Base-by-base conservation (phyloP, 2,113 vertebrate species). In the Physeter macrocephalus region DNA sequence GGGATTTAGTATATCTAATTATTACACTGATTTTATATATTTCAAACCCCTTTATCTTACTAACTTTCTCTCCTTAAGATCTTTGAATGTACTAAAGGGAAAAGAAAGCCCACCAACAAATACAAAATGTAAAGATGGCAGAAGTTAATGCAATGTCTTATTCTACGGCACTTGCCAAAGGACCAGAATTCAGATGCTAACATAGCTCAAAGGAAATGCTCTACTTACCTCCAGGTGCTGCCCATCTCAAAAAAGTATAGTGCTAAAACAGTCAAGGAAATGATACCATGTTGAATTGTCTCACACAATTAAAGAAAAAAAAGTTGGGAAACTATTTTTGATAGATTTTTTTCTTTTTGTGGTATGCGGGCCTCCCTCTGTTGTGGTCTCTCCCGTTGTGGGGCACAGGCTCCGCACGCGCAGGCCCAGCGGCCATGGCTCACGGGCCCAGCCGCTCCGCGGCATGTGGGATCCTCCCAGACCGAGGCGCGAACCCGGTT, bases 11-110 rank as follows among this genome's bases (percentile, higher is more conserved):
- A 75, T 46, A 69, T 86, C 49, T 87, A 94, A 96, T 90, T 54
- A 96, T 91, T 95, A 84, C 71, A 90, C 39, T 66, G n/a, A 93
- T 96, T 77, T 96, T 83, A 83, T 34, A 77, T 52, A 83, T 91
- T 96, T 91, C 69, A 95, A 49, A 31, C 5, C 3, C 67, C 6
- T 83, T 88, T 93, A 88, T 77, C 61, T 62, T 95, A 54, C 12
- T 82, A 31, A 14, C 34, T 93, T 95, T 66, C 36, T 69, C 52
- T 93, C 52, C 31, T 62, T 64, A 88, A 71, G 31, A 96, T 88
- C 34, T 82, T 71, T 90, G 61, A 46, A 71, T 67, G 61, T 5
- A 59, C 81, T 90, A 69, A 10, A 69, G 36, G 43, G 67, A 90
- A 87, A 83, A 88, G 61, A 75, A 90, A 88, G 78, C 17, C 18